Evolutionary conservation across 2,113 vertebrate species (phyloP).

Genomic region (Falco punctatus): DNA sequence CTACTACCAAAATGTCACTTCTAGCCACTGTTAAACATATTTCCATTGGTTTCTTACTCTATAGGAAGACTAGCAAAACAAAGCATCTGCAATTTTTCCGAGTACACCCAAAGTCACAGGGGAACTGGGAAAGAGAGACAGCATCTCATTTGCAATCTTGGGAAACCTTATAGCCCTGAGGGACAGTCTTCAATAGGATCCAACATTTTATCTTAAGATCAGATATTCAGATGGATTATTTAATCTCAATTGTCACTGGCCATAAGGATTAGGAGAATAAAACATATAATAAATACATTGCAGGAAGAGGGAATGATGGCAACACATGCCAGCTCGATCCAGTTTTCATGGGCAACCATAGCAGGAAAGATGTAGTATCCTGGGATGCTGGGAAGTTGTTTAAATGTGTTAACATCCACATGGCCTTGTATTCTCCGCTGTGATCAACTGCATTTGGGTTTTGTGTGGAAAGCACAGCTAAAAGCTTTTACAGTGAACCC

Average conservation of each 20-base stretch:
- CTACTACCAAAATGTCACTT: not conserved
- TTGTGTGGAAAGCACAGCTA: not conserved
- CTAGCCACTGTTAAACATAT: not conserved
- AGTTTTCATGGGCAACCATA: not conserved
- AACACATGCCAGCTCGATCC: not conserved
- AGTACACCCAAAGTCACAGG: not conserved
- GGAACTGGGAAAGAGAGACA: not conserved
- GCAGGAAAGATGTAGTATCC: not conserved
- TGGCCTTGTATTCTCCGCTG: not conserved
- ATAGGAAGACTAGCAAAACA: not conserved
- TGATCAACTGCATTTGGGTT: not conserved
- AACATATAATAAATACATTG: not conserved
- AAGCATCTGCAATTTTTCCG: not conserved
- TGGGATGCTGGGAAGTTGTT: not conserved
- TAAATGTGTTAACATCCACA: not conserved
- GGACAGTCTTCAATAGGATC: not conserved
- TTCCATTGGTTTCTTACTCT: not conserved
- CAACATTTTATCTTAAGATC: not conserved
- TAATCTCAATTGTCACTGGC: not conserved
- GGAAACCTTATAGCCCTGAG: not conserved
- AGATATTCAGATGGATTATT: not conserved
- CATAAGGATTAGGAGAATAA: not conserved
- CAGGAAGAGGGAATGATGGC: not conserved
- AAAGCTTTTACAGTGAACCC: not conserved
- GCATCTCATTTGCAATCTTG: not conserved